Evolutionary conservation across 2,113 vertebrate species (phyloP), one percentile per base, ranked within the genome.

Genomic region (Onychostoma macrolepis): DNA sequence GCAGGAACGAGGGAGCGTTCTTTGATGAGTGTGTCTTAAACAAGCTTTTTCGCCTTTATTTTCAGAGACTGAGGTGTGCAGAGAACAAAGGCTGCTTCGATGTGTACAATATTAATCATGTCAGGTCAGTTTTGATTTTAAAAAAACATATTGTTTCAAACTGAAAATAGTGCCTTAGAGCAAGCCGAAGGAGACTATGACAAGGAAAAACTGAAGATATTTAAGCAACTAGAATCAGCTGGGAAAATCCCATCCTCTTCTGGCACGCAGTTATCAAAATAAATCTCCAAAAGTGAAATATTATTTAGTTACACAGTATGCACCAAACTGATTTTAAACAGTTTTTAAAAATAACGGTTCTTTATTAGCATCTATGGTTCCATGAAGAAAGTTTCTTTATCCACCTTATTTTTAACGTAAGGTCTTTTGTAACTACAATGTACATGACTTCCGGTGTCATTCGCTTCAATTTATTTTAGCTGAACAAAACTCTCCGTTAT

Each of bases 101-200:
- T 80, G 48, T 26, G 2, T 30, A 50, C 74, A 9, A 13, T 76
- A 15, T 48, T 58, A 36, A 80, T 56, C 50, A 13, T 56, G 53
- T 26, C 78, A 33, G 48, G 26, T 21, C 45, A 11, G 26, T 24
- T 78, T 78, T 80, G 30, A 24, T 63, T 15, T 41, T 26, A 5
- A 63, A 56, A 58, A 80, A 26, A 41, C 33, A 41, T 56, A 36
- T 78, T 28, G 76, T 56, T 79, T 58, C 78, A 36, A 36, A 56
- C 33, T 38, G 10, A 61, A 61, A 80, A 30, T 24, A 76, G 6
- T 26, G n/a, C 41, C 24, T n/a, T 61, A 61, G 8, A n/a, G 56
- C 56, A 61, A 61, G 56, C 56, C 0, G 9, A 75, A 33, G 3
- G 6, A 45, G 24, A 15, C 17, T 1, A 7, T 56, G 48, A 33